These are phyloP conservation scores for Tangachromis dhanisi DNA, from an alignment of 2,113 vertebrate genomes.

Conservation along the genomic window DNA sequence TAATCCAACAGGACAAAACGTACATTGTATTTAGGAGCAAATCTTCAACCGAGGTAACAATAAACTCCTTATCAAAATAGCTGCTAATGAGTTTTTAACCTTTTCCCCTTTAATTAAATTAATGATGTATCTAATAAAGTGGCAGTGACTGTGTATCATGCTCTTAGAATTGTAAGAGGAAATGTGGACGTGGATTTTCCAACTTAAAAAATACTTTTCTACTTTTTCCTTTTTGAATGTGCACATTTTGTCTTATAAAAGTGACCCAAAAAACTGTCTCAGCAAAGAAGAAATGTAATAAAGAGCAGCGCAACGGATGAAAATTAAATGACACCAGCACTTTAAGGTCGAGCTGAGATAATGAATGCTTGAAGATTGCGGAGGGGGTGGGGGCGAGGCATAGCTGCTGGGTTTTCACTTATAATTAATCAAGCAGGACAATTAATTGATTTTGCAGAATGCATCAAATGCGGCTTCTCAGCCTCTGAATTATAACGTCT, in stretches of 20 bases:
- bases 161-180: not conserved
- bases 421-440: not conserved
- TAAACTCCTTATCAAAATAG: not conserved
- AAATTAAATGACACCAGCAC: not conserved
- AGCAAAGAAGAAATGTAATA: not conserved
- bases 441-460: not conserved
- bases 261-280: not conserved
- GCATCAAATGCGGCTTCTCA: not conserved
- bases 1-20: not conserved
- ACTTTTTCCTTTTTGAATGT: not conserved
- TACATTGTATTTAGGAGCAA: not conserved
- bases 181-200: rapidly evolving
- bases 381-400: not conserved
- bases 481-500: not conserved
- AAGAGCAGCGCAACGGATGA: not conserved
- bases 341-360: not conserved
- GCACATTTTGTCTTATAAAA: not conserved
- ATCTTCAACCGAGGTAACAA: not conserved
- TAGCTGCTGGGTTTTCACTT: not conserved
- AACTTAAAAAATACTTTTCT: not conserved
- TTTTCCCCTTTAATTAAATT: not conserved
- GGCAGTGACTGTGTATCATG: not conserved
- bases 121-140: not conserved
- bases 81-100: not conserved
- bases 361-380: not conserved